Evolutionary conservation across 2,888 invertebrate species (phyloP).

Genomic region (Pseudococcus viburni): DNA sequence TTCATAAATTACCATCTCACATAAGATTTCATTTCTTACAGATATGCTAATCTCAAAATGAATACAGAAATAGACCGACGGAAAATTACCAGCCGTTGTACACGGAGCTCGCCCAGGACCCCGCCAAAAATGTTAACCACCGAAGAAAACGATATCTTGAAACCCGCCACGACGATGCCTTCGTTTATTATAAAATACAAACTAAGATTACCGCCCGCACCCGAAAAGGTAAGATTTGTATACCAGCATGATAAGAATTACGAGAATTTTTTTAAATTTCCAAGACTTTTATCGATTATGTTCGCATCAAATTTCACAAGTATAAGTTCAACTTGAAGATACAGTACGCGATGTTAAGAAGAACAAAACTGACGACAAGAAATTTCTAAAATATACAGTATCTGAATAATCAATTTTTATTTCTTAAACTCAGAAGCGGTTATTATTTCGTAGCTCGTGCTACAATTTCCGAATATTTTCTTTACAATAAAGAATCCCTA

Average conservation of each 20-base stretch:
- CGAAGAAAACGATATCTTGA: constrained; percentile 11
- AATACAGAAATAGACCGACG: neutral
- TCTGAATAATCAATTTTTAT: constrained; percentile 48
- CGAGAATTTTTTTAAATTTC: constrained; percentile 14
- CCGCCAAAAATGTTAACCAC: neutral
- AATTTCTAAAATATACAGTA: constrained; percentile 15
- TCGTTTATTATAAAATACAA: constrained; percentile 65
- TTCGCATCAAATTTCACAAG: neutral
- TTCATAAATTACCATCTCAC: neutral
- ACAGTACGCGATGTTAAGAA: neutral
- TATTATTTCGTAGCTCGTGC: constrained; percentile 28
- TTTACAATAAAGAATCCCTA: neutral
- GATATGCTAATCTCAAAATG: constrained; percentile 12
- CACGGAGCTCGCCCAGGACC: neutral
- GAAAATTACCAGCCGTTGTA: neutral
- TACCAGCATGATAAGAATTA: neutral
- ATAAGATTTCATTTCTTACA: constrained; percentile 8
- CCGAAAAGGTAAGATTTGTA: constrained; percentile 53
- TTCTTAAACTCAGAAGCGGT: constrained; percentile 20
- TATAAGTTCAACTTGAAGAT: neutral
- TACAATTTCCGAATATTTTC: neutral
- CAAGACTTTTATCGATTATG: constrained; percentile 19
- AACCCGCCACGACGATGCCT: constrained; percentile 47
- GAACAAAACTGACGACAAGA: constrained; percentile 21
- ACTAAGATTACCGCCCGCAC: constrained; percentile 61